Evolutionary conservation across 2,888 invertebrate genomes (phyloP), one percentile per base, ranked within the genome.

Genomic region (Ptycholaimellus sp.): DNA sequence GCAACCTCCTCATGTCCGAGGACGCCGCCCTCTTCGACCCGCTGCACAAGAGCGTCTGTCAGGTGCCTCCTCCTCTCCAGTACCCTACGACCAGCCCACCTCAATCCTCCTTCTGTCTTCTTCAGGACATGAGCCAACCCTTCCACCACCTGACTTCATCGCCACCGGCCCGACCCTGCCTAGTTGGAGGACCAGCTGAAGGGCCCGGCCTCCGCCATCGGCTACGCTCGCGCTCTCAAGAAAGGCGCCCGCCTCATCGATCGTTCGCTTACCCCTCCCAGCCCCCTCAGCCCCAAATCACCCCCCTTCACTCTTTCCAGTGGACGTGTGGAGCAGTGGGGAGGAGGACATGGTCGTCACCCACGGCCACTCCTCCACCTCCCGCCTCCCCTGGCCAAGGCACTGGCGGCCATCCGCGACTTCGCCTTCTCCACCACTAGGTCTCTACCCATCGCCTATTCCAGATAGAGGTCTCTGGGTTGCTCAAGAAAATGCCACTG

Each of bases 41-140:
- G 7, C 56, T 54, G 7, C 64, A 66, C 42, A 44, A 54, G 14
- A 49, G 50, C 16, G 61, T 65, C 5, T 63, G 61, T 44, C 66
- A 68, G 47, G n/a, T n/a, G n/a, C n/a, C n/a, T n/a, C n/a, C n/a
- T n/a, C n/a, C n/a, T n/a, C n/a, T n/a, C n/a, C n/a, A n/a, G n/a
- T n/a, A n/a, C n/a, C n/a, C n/a, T n/a, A n/a, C n/a, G n/a, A n/a
- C n/a, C n/a, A n/a, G n/a, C n/a, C n/a, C n/a, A n/a, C n/a, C n/a
- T n/a, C n/a, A n/a, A n/a, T n/a, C n/a, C n/a, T n/a, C n/a, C n/a
- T n/a, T n/a, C n/a, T n/a, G n/a, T n/a, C n/a, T n/a, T n/a, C n/a
- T n/a, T n/a, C n/a, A 68, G 47, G 66, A 68, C 46, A 68, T 68
- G 68, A 57, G 53, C n/a, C 63, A 63, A 39, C 67, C 67, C 13